Evolutionary conservation across 2,113 vertebrate species (phyloP).

Genomic region (Chascanopsetta lugubris): DNA sequence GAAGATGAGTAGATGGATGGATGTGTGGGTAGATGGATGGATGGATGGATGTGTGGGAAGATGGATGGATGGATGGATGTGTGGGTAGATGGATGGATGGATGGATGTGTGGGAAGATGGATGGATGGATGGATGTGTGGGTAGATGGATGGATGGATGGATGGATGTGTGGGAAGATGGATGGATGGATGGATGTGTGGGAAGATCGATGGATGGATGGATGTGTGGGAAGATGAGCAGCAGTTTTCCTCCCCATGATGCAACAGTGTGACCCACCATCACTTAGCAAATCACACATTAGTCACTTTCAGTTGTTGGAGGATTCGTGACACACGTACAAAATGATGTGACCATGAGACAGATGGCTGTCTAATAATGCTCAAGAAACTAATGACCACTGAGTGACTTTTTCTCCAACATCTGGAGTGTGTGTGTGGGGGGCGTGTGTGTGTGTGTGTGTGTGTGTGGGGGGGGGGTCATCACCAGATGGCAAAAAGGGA

Average conservation of each 20-base stretch:
- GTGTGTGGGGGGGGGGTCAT: slow-evolving; percentile 32
- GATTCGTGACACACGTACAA: slow-evolving; percentile 11
- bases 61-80: no score
- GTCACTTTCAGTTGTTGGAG: slow-evolving; percentile 3
- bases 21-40: no score
- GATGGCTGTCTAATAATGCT: slow-evolving; percentile 57
- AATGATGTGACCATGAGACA: slow-evolving; percentile 50
- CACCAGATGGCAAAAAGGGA: slow-evolving; percentile 40
- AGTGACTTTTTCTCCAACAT: slow-evolving; percentile 64
- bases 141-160: no score
- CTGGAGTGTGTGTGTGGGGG: slow-evolving; percentile 51
- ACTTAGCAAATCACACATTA: background rate
- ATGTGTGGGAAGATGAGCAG: no score
- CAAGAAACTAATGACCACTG: slow-evolving; percentile 61
- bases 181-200: no score
- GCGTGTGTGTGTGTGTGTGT: slow-evolving; percentile 35
- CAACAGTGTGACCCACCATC: background rate
- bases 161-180: no score
- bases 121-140: no score
- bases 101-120: no score
- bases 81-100: no score
- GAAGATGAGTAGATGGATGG: no score
- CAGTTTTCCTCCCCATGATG: background rate
- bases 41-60: no score
- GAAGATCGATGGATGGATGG: no score